phyloP scores from a whole-genome alignment of 2,113 vertebrate genomes.

The Sinocyclocheilus maitianheensis region DNA sequence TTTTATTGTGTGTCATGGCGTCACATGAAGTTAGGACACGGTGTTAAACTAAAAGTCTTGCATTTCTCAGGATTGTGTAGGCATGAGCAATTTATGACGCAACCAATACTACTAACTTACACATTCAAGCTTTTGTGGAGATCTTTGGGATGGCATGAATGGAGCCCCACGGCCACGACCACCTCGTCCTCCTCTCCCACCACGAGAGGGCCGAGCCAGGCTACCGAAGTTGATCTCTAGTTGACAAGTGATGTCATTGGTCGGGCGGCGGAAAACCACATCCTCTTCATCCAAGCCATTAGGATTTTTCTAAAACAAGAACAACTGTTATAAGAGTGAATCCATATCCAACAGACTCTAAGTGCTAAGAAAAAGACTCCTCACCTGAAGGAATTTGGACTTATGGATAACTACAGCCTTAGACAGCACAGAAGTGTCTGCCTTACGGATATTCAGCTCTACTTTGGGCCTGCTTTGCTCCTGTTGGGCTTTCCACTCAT shows the following conservation, averaged over 20 bases:
- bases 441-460: conserved; percentile 93
- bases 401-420: conserved; percentile 95
- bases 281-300: conserved; percentile 69
- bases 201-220: conserved; percentile 80
- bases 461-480: conserved; percentile 84
- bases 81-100: background rate
- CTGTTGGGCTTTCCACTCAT: conserved; percentile 94
- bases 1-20: too few species aligned
- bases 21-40: too few species aligned
- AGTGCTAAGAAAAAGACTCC: conserved; percentile 38
- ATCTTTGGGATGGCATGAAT: conserved; percentile 58
- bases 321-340: background rate
- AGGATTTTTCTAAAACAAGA: background rate
- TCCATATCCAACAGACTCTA: too few species aligned
- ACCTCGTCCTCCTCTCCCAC: conserved; percentile 82
- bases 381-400: conserved; percentile 85
- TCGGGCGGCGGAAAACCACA: conserved; percentile 77
- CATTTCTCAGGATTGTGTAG: background rate
- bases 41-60: background rate
- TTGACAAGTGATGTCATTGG: conserved; percentile 93
- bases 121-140: conserved; percentile 62
- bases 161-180: conserved; percentile 69
- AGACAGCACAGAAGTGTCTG: conserved; percentile 84
- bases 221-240: conserved; percentile 94
- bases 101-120: conserved; percentile 50